Percentiles rank a stretch among this genome's conserved stretches.
These are phyloP conservation scores for Pentalonia nigronervosa DNA, from an alignment of 1,140 invertebrate genomes.

Conservation along the genomic window DNA sequence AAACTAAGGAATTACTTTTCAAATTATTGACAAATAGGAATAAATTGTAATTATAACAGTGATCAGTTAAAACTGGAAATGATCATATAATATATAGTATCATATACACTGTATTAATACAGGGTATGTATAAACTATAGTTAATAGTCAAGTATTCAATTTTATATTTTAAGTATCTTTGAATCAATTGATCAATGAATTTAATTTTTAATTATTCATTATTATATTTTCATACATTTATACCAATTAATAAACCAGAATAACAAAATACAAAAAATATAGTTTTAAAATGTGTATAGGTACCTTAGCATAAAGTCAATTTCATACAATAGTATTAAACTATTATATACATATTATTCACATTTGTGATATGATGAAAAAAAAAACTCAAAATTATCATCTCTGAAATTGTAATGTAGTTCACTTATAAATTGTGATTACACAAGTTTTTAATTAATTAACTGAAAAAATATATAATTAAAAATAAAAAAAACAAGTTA, in stretches of 20 bases:
- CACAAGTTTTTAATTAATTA: not conserved
- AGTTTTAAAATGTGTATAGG: not conserved
- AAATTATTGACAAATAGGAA: not conserved
- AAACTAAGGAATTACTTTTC: too few relatives aligned
- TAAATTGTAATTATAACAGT: not conserved
- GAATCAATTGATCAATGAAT: too few relatives aligned
- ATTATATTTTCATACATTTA: too few relatives aligned
- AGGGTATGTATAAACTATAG: too few relatives aligned
- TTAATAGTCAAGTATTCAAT: too few relatives aligned
- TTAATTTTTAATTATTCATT: too few relatives aligned
- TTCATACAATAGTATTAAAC: not conserved
- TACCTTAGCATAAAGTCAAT: not conserved
- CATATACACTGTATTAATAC: too few relatives aligned
- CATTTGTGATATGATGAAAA: not conserved
- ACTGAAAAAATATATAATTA: not conserved
- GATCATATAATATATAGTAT: not conserved
- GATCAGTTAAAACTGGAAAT: not conserved
- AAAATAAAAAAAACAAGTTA: not conserved
- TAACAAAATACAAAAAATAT: not conserved
- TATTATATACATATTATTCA: not conserved
- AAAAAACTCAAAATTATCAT: not conserved
- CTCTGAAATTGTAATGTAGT: too few relatives aligned
- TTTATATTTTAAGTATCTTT: too few relatives aligned
- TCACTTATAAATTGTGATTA: too few relatives aligned
- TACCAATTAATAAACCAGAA: too few relatives aligned